These are phyloP conservation scores for Isotomurus palustris DNA, from an alignment of 2,888 invertebrate genomes.

Conservation along the genomic window DNA sequence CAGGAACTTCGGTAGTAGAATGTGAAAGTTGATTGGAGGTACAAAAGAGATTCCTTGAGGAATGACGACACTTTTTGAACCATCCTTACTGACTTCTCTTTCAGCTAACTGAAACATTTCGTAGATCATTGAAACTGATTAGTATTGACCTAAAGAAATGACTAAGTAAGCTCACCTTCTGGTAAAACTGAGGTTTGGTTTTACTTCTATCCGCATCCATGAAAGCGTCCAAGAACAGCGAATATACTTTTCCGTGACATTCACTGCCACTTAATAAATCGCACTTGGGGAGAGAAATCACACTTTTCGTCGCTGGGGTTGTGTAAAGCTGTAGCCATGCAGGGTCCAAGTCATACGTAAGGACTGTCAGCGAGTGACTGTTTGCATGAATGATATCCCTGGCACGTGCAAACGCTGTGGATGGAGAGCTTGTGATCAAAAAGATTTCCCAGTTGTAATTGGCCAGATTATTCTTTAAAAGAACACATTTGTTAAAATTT, in stretches of 20 bases:
- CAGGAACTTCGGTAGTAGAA: neutral
- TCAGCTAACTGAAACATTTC: too few relatives aligned
- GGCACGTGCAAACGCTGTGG: neutral
- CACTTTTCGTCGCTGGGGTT: constrained; percentile 29
- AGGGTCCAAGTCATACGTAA: constrained; percentile 27
- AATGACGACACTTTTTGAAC: too few relatives aligned
- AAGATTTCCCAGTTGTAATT: constrained; percentile 5
- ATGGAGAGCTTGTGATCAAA: constrained; percentile 2
- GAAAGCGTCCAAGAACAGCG: constrained; percentile 1
- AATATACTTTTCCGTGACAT: neutral
- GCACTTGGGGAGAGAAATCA: constrained; percentile 31
- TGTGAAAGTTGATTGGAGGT: too few relatives aligned
- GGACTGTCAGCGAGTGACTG: constrained; percentile 19
- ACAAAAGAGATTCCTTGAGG: too few relatives aligned
- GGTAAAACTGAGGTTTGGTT: too few relatives aligned
- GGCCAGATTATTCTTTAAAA: too few relatives aligned
- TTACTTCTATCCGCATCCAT: neutral
- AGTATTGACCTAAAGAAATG: too few relatives aligned
- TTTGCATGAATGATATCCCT: neutral
- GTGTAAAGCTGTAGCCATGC: constrained; percentile 37
- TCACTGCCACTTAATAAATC: constrained; percentile 14
- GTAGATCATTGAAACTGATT: too few relatives aligned
- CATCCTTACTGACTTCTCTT: too few relatives aligned
- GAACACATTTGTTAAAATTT: too few relatives aligned
- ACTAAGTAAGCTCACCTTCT: too few relatives aligned